A percentile compares a stretch with the other conserved stretches of the same genome.
Evolutionary conservation across 2,888 invertebrate genomes (phyloP).

Genomic region (Chrysolina americana): DNA sequence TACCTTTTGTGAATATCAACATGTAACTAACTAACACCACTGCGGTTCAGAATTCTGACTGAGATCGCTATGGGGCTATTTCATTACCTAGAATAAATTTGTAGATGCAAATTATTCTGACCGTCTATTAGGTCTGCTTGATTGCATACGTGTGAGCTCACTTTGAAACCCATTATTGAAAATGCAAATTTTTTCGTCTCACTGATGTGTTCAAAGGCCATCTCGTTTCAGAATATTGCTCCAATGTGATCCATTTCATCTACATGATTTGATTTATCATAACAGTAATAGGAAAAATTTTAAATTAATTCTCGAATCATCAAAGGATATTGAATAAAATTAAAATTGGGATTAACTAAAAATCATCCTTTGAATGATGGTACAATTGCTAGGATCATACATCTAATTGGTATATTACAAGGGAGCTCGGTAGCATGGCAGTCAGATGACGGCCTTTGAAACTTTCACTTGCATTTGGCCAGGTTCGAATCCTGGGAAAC

Average conservation of each 20-base stretch:
- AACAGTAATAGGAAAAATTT: too few species aligned
- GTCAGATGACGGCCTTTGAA: too few species aligned
- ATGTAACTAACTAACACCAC: slow-evolving; percentile 8
- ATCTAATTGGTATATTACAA: too few species aligned
- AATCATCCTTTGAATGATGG: too few species aligned
- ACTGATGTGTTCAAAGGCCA: not conserved
- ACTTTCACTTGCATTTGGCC: too few species aligned
- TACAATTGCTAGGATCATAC: too few species aligned
- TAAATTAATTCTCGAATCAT: too few species aligned
- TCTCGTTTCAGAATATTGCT: not conserved
- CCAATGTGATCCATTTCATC: not conserved
- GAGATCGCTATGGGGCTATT: slow-evolving; percentile 19
- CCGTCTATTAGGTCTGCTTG: slow-evolving; percentile 18
- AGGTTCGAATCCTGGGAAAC: too few species aligned
- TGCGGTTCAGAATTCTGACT: slow-evolving; percentile 4
- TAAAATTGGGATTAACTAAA: too few species aligned
- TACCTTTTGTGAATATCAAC: not conserved
- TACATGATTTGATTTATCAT: too few species aligned
- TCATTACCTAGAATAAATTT: slow-evolving; percentile 22
- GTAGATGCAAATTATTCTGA: slow-evolving; percentile 17
- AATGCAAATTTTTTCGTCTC: slow-evolving; percentile 10
- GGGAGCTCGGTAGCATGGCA: too few species aligned
- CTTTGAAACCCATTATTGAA: slow-evolving; percentile 22
- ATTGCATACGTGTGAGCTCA: slow-evolving; percentile 6
- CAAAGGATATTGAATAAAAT: too few species aligned